A percentile compares a stretch with the other conserved stretches of the same genome.
These are phyloP conservation scores for Biston betularia DNA, from an alignment of 2,888 invertebrate species.

Conservation along the genomic window DNA sequence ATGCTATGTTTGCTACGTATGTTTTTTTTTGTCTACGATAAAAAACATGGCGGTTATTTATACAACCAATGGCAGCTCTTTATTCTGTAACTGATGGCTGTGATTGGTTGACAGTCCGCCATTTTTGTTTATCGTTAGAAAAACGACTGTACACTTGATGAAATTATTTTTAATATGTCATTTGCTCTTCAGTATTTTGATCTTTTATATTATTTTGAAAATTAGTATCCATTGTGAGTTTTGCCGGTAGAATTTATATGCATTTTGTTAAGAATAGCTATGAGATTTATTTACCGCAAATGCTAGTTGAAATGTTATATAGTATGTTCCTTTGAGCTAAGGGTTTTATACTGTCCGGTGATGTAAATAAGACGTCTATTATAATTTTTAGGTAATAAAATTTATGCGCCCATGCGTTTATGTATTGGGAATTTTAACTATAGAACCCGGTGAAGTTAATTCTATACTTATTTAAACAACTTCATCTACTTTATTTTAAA, in stretches of 20 bases:
- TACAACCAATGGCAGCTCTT: too few species aligned
- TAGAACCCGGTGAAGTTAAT: conserved; percentile 18
- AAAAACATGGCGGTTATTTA: too few species aligned
- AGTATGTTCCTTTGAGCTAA: conserved; percentile 50
- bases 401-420: conserved; percentile 42
- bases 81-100: not conserved
- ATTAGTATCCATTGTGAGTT: conserved; percentile 48
- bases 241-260: conserved; percentile 53
- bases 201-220: conserved; percentile 50
- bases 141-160: not conserved
- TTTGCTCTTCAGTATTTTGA: conserved; percentile 46
- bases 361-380: conserved; percentile 61
- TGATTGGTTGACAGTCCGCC: not conserved
- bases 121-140: too few species aligned
- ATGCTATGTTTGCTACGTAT: too few species aligned
- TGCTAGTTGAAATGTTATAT: conserved; percentile 41
- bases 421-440: conserved; percentile 26
- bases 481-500: conserved; percentile 58
- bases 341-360: conserved; percentile 60
- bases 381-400: conserved; percentile 30
- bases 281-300: conserved; percentile 58
- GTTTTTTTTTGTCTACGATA: too few species aligned
- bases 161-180: conserved; percentile 31
- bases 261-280: conserved; percentile 66
- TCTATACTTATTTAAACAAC: conserved; percentile 27